These are phyloP conservation scores for Diplosoma virens DNA, from an alignment of 23 tunicate species.

Conservation along the genomic window DNA sequence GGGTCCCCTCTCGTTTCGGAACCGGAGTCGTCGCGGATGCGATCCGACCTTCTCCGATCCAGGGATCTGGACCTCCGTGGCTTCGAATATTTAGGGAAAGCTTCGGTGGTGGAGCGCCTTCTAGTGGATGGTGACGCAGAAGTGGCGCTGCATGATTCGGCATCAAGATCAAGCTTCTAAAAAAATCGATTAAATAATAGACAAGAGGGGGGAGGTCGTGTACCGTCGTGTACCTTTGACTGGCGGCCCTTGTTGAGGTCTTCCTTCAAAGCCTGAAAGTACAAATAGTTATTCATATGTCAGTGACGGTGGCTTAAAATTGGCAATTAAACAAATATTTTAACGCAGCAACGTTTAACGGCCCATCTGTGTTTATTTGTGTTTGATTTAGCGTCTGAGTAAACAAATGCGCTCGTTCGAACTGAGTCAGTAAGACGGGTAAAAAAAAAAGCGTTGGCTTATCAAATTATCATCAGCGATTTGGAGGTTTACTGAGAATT, in stretches of 20 bases:
- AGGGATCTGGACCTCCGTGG: slow-evolving; percentile 45
- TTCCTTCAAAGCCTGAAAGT: slow-evolving; percentile 54
- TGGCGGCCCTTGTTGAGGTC: slow-evolving; percentile 24
- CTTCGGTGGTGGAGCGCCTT: slow-evolving; percentile 5
- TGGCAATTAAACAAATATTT: no score
- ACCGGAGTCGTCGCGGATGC: slow-evolving; percentile 5
- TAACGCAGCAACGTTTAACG: no score
- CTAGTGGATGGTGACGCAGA: neutral
- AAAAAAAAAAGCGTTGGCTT: no score
- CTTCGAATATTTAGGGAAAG: neutral
- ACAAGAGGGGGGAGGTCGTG: neutral
- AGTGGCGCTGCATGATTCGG: neutral
- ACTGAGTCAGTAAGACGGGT: no score
- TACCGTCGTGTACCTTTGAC: neutral
- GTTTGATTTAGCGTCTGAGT: no score
- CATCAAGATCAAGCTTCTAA: neutral
- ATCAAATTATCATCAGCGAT: no score
- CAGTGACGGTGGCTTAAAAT: no score
- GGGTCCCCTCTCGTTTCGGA: slow-evolving; percentile 17
- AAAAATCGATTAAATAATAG: neutral
- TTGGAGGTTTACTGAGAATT: no score
- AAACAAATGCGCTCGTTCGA: no score
- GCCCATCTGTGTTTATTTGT: no score
- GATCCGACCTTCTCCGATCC: slow-evolving; percentile 29
- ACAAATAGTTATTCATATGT: no score